phyloP scores from a whole-genome alignment of 2,797 vertebrate species.

The Phoxinus dragarum region DNA sequence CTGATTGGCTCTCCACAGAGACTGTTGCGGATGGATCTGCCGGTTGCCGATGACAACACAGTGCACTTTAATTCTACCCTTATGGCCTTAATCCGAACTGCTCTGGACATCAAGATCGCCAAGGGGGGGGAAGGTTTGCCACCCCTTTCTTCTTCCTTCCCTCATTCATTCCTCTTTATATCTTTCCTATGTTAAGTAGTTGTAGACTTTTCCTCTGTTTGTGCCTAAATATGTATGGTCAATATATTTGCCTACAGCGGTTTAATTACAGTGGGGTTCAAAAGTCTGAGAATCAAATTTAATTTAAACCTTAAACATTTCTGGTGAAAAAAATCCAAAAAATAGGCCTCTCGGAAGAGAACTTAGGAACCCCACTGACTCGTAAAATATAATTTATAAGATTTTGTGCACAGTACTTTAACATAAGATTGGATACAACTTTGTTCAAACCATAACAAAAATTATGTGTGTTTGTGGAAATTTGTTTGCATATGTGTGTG shows the following conservation, averaged over 20 bases:
- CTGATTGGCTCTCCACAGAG: constrained; percentile 71
- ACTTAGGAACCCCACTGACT: not conserved
- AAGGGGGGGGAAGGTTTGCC: constrained; percentile 80
- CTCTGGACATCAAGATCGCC: constrained; percentile 87
- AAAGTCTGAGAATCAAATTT: not conserved
- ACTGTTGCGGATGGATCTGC: constrained; percentile 82
- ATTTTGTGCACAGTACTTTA: not conserved
- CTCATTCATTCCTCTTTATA: not conserved
- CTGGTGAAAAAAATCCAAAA: not conserved
- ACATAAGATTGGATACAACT: not conserved
- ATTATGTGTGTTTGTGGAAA: constrained; percentile 30
- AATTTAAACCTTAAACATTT: not conserved
- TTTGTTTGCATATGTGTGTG: constrained; percentile 44
- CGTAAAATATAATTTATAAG: not conserved
- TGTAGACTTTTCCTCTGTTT: constrained; percentile 16
- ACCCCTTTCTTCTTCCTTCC: constrained; percentile 46
- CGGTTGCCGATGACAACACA: constrained; percentile 81
- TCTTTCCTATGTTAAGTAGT: not conserved
- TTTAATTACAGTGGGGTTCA: not conserved
- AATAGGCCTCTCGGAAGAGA: not conserved
- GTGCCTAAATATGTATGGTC: not conserved
- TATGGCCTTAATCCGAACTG: constrained; percentile 85
- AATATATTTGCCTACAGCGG: not conserved
- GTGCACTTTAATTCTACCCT: constrained; percentile 84
- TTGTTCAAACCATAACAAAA: not conserved